Conservation (phyloP, 2,888 invertebrate species). For the Ditula angustiorana region DNA sequence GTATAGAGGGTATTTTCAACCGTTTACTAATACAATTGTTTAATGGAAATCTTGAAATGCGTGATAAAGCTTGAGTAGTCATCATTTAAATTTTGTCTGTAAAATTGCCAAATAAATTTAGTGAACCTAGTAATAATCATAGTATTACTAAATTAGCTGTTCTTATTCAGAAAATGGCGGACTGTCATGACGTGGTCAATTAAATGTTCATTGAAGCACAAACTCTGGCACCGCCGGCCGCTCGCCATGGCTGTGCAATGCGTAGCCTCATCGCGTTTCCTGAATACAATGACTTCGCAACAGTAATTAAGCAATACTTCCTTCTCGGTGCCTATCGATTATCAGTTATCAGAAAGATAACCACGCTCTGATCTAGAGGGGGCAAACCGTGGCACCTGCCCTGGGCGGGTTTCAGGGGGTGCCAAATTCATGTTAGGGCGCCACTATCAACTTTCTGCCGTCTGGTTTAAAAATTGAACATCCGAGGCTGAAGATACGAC, state of each 20-base stretch:
- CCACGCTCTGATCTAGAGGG: too few species aligned
- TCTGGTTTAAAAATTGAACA: too few species aligned
- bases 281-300: not conserved
- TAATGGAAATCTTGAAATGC: slow-evolving; percentile 14
- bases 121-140: slow-evolving; percentile 58
- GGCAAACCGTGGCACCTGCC: too few species aligned
- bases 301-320: not conserved
- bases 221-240: slow-evolving; percentile 46
- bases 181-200: slow-evolving; percentile 66
- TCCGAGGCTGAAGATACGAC: too few species aligned
- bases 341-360: too few species aligned
- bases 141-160: slow-evolving; percentile 64
- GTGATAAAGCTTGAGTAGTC: slow-evolving; percentile 40
- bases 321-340: too few species aligned
- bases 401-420: too few species aligned
- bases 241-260: slow-evolving; percentile 40
- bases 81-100: slow-evolving; percentile 49
- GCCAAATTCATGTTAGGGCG: too few species aligned
- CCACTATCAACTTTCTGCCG: too few species aligned
- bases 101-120: slow-evolving; percentile 65
- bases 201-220: slow-evolving; percentile 61
- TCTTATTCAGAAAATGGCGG: slow-evolving; percentile 57
- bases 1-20: slow-evolving; percentile 24
- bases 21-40: slow-evolving; percentile 17
- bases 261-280: not conserved